Percentiles rank a stretch among this genome's conserved stretches.
These are phyloP conservation scores for Oasisia sp. DNA, from an alignment of 2,888 invertebrate species.

Conservation along the genomic window DNA sequence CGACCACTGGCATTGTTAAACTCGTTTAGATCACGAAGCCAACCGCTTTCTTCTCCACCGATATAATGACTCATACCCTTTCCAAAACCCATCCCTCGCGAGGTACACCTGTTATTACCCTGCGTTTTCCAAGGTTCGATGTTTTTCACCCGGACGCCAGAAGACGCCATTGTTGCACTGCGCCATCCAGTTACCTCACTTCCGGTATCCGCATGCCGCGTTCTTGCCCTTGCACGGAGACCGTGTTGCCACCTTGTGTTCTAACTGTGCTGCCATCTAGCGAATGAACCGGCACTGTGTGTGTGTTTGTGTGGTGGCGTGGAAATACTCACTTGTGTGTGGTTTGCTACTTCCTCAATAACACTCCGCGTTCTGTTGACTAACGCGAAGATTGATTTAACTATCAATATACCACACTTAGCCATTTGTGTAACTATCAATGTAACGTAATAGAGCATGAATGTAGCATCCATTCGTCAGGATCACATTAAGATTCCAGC, in stretches of 20 bases:
- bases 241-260: background rate
- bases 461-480: background rate
- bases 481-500: too few species aligned
- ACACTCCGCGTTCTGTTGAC: background rate
- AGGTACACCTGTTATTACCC: background rate
- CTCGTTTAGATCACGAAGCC: background rate
- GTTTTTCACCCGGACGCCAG: background rate
- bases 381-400: background rate
- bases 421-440: background rate
- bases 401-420: background rate
- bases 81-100: background rate
- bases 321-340: background rate
- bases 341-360: background rate
- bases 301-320: conserved; percentile 9
- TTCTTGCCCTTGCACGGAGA: background rate
- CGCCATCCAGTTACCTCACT: background rate
- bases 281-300: conserved; percentile 1
- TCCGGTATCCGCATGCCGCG: background rate
- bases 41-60: background rate
- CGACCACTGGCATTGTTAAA: too few species aligned
- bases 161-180: background rate
- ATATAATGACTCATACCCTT: background rate
- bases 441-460: background rate
- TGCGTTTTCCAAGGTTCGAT: background rate
- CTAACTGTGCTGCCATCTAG: conserved; percentile 5